A percentile compares a stretch with the other conserved stretches of the same genome.
These are phyloP conservation scores for Megaceryle maxima DNA, from an alignment of 2,113 vertebrate species.

Conservation along the genomic window DNA sequence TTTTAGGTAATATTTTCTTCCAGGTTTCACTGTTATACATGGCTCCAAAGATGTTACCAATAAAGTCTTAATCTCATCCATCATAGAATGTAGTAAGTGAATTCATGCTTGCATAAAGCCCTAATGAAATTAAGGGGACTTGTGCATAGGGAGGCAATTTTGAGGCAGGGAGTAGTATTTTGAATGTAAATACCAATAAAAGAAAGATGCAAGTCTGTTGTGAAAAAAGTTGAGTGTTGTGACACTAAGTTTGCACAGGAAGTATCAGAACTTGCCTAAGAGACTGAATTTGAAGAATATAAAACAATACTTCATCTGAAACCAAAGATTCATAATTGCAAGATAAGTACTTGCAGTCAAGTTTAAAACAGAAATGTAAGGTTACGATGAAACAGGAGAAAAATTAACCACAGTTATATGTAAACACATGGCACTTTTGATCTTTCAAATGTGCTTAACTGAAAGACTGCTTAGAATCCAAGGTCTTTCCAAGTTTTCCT, in stretches of 20 bases:
- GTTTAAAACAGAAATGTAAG: not conserved
- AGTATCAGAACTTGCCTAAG: not conserved
- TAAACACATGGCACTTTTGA: not conserved
- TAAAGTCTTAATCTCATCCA: not conserved
- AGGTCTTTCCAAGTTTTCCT: not conserved
- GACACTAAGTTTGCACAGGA: not conserved
- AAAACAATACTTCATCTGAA: not conserved
- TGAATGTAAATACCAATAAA: not conserved
- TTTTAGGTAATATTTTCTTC: not conserved
- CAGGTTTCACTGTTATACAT: not conserved
- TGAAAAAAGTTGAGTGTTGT: not conserved
- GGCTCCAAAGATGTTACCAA: not conserved
- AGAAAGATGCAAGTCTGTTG: not conserved
- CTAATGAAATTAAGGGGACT: not conserved
- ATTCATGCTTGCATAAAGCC: not conserved
- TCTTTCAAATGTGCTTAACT: not conserved
- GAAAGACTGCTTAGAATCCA: not conserved
- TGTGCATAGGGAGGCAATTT: not conserved
- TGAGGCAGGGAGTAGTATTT: not conserved
- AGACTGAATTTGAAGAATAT: not conserved
- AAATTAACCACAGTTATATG: not conserved
- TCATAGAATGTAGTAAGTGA: not conserved
- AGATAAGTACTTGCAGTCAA: not conserved
- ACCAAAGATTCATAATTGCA: not conserved
- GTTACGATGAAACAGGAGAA: not conserved